A percentile compares a stretch with the other conserved stretches of the same genome.
phyloP scores from a whole-genome alignment of 1,140 invertebrate genomes.

The Rhizoglyphus robini region DNA sequence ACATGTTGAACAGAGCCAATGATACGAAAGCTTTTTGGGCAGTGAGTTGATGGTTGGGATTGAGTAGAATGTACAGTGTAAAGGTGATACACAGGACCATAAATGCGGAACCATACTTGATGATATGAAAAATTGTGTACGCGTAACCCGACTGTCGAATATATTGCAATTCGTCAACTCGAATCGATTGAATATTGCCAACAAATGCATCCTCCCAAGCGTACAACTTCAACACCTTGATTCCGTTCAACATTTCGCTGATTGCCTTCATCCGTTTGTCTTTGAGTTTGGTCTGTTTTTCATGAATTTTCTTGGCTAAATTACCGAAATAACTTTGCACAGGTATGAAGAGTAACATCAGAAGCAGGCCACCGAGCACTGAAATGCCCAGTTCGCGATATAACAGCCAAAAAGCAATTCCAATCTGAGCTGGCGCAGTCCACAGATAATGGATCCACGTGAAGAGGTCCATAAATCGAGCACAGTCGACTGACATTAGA shows the following conservation, averaged over 20 bases:
- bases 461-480: slow-evolving; percentile 12
- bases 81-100: slow-evolving; percentile 14
- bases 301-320: too few relatives aligned
- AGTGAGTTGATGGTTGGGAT: too few relatives aligned
- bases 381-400: slow-evolving; percentile 32
- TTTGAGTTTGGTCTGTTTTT: slow-evolving; percentile 40
- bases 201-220: slow-evolving; percentile 25
- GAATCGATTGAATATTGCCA: too few relatives aligned
- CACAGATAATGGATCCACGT: slow-evolving; percentile 23
- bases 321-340: slow-evolving; percentile 72
- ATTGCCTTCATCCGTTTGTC: slow-evolving; percentile 37
- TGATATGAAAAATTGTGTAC: too few relatives aligned
- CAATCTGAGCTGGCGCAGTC: slow-evolving; percentile 29
- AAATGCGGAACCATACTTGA: slow-evolving; percentile 31
- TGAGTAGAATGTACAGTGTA: slow-evolving; percentile 27
- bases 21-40: slow-evolving; percentile 44
- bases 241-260: too few relatives aligned
- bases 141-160: too few relatives aligned
- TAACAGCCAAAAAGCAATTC: slow-evolving; percentile 32
- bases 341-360: slow-evolving; percentile 58
- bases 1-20: slow-evolving; percentile 40
- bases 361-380: slow-evolving; percentile 31
- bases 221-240: slow-evolving; percentile 27
- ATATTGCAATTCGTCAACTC: too few relatives aligned
- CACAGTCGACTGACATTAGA: slow-evolving; percentile 24